These are phyloP conservation scores for Trichechus manatus DNA, from an alignment of 2,113 vertebrate species.

Conservation along the genomic window DNA sequence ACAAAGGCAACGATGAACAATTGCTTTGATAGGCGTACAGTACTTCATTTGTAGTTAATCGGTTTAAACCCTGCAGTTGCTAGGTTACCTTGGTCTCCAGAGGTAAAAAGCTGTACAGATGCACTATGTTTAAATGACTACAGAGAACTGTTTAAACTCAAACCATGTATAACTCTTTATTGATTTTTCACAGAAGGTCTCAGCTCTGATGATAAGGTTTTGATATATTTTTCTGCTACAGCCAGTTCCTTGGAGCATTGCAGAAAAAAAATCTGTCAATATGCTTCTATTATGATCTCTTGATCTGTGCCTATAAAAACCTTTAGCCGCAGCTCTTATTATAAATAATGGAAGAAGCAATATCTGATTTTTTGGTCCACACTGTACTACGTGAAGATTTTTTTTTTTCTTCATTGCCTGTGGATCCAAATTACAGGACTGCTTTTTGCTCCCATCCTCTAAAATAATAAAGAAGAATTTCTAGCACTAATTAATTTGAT, in stretches of 20 bases:
- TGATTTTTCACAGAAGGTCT: conserved; percentile 99
- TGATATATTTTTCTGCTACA: conserved; percentile 99
- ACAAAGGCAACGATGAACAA: conserved; percentile 94
- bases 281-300: conserved; percentile 99
- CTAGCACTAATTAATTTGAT: conserved; percentile 96
- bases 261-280: conserved; percentile 96
- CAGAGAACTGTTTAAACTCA: conserved; percentile 99
- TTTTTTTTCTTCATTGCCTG: conserved; percentile 81
- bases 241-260: conserved; percentile 96
- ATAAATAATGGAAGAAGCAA: conserved; percentile 95
- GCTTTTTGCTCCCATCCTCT: conserved; percentile 85
- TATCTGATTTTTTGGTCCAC: conserved; percentile 87
- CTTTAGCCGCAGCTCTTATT: conserved; percentile 95
- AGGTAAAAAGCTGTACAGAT: conserved; percentile 93
- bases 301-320: conserved; percentile 99
- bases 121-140: conserved; percentile 99
- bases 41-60: conserved; percentile 97
- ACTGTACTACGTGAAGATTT: conserved; percentile 86
- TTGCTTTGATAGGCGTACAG: conserved; percentile 94
- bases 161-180: conserved; percentile 99
- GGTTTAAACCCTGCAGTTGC: conserved; percentile 94
- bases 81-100: conserved; percentile 93
- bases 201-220: conserved; percentile 99
- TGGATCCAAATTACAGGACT: conserved; percentile 89
- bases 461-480: conserved; percentile 91